Conservation (phyloP, 2,888 invertebrate genomes). For the Drosophila borealis region DNA sequence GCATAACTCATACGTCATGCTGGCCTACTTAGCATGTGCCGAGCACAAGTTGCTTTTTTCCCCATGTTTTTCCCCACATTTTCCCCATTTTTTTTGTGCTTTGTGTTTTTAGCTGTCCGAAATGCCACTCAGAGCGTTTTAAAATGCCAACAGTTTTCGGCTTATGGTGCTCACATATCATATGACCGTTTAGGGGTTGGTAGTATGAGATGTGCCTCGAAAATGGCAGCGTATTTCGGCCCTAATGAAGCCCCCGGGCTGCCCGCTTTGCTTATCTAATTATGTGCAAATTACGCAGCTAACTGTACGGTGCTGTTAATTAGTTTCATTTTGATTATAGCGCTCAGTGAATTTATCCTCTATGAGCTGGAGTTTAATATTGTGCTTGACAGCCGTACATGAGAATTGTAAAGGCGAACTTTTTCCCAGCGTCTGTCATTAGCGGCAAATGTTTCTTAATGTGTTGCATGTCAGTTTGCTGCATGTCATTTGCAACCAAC, state of each 20-base stretch:
- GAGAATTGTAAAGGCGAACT: conserved; percentile 22
- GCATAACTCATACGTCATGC: conserved; percentile 51
- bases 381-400: conserved; percentile 27
- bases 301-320: conserved; percentile 57
- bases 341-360: conserved; percentile 1
- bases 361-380: conserved; percentile 17
- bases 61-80: neutral
- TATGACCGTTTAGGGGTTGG: conserved; percentile 35
- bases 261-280: conserved; percentile 46
- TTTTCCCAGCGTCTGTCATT: conserved; percentile 35
- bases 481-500: conserved; percentile 31
- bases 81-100: neutral
- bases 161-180: conserved; percentile 45
- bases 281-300: conserved; percentile 63
- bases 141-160: conserved; percentile 16
- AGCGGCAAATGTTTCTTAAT: conserved; percentile 23
- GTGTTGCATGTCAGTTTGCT: conserved; percentile 31
- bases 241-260: conserved; percentile 31
- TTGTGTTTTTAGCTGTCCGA: conserved; percentile 28
- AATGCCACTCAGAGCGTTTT: conserved; percentile 29
- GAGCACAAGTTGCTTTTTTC: conserved; percentile 13
- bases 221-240: neutral
- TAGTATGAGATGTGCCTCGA: neutral
- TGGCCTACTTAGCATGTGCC: conserved; percentile 53
- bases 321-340: conserved; percentile 57